Evolutionary conservation across 2,888 invertebrate species (phyloP), one percentile per base, ranked within the genome.

Genomic region (Pyrrhia umbra): DNA sequence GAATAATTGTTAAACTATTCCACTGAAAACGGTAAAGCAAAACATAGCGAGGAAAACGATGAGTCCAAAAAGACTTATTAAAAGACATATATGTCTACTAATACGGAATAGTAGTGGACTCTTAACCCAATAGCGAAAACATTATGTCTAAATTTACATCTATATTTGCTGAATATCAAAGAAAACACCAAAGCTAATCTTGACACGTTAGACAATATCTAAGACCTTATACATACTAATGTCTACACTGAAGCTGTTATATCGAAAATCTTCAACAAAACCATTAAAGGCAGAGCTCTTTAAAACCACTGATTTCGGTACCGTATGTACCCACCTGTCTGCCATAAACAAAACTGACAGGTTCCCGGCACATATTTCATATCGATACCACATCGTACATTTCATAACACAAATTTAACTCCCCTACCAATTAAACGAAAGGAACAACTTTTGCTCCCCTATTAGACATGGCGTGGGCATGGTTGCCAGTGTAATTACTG

Each of bases 351-450:
- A 45, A 50, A n/a, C 66, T 5, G 59, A 50, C 67, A 74, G 49
- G 69, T 74, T 67, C 8, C 40, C 30, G 39, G 46, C 40, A 72
- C 49, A 58, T 45, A 67, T 74, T 67, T 74, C 49, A 59, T 23
- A 45, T 50, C 16, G 43, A 72, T 49, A 64, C 65, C 16, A 71
- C 23, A 49, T 30, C 47, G 45, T 46, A 10, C 46, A 73, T 57
- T 42, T 59, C 15, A 21, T 23, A 74, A 67, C 18, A 69, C 51
- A 34, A 67, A 59, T 25, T 50, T 67, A 52, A 34, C 43, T 69
- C 74, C 69, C 68, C 74, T 54, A 69, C 49, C 59, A 74, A 74
- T 74, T 67, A 59, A 45, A 43, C 25, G 37, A 43, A 42, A 55
- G 72, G 37, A 69, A 70, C 23, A 27, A 46, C 18, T 43, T 62